These are phyloP conservation scores for Pseudomyrmex dendroicus DNA, from an alignment of 1,140 invertebrate genomes.

Conservation along the genomic window DNA sequence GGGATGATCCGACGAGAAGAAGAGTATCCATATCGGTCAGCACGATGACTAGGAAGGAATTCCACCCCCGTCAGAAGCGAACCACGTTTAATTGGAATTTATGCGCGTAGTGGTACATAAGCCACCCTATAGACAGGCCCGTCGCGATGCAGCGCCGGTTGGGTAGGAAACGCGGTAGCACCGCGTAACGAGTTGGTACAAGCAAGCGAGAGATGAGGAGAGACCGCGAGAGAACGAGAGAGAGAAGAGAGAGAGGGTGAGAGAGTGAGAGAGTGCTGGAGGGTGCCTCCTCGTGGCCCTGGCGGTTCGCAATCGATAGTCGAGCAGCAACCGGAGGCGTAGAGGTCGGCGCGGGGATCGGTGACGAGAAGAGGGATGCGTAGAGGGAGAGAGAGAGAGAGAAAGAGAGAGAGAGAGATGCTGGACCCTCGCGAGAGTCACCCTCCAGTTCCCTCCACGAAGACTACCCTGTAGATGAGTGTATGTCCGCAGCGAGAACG, in stretches of 20 bases:
- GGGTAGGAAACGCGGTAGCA: constrained; percentile 62
- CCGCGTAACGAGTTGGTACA: constrained; percentile 76
- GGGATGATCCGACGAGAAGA: neutral
- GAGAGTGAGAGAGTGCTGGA: constrained; percentile 39
- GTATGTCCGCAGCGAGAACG: constrained; percentile 9
- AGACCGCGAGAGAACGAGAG: neutral
- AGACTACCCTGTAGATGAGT: constrained; percentile 19
- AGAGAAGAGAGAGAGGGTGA: neutral
- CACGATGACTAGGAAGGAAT: constrained; percentile 30
- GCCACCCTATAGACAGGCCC: constrained; percentile 36
- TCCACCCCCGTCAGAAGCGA: constrained; percentile 14
- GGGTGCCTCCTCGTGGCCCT: constrained; percentile 69
- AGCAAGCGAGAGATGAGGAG: constrained; percentile 64
- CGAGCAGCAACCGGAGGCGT: constrained; percentile 70
- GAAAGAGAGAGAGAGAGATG: constrained; percentile 71
- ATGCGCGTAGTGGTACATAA: constrained; percentile 54
- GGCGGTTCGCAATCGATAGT: constrained; percentile 78
- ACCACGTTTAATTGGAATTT: constrained; percentile 63
- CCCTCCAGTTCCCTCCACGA: constrained; percentile 14
- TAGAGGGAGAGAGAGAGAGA: constrained; percentile 60
- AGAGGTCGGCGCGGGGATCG: constrained; percentile 67
- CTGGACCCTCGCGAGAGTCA: constrained; percentile 65
- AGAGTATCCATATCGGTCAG: constrained; percentile 16
- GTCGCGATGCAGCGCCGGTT: neutral
- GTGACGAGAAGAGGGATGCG: constrained; percentile 52